phyloP scores from a whole-genome alignment of 2,797 vertebrate species.

The Lepus oiostolus region DNA sequence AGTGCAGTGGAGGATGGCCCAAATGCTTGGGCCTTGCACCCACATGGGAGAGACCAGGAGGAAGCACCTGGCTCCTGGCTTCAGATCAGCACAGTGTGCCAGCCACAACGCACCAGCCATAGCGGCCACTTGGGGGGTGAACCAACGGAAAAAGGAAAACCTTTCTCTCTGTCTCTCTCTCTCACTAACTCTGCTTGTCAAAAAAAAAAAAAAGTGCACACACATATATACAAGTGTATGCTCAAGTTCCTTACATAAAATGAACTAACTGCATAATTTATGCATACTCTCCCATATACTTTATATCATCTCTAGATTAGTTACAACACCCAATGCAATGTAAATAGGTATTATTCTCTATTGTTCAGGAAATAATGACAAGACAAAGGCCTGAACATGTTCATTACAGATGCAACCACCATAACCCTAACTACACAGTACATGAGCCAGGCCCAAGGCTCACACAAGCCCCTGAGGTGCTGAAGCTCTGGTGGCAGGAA shows the following conservation, averaged over 20 bases:
- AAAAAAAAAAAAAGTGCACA: background rate
- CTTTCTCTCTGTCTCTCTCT: too few relatives aligned
- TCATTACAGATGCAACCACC: background rate
- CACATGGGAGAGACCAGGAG: too few relatives aligned
- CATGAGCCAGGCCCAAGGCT: background rate
- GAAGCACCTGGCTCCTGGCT: too few relatives aligned
- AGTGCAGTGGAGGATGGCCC: too few relatives aligned
- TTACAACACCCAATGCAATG: background rate
- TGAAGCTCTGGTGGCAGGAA: background rate
- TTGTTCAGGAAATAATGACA: background rate
- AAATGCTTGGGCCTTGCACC: too few relatives aligned
- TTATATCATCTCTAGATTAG: background rate
- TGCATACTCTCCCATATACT: background rate
- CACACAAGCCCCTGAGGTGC: background rate
- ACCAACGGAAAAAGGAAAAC: too few relatives aligned
- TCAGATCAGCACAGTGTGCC: too few relatives aligned
- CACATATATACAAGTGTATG: too few relatives aligned
- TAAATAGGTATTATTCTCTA: background rate
- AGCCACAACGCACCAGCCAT: too few relatives aligned
- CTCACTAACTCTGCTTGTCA: background rate
- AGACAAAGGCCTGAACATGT: background rate
- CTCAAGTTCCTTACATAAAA: background rate
- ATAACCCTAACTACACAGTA: background rate
- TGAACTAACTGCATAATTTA: background rate
- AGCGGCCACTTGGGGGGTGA: too few relatives aligned